These are phyloP conservation scores for Dugesia japonica DNA, from an alignment of 2,888 invertebrate genomes.

Conservation along the genomic window DNA sequence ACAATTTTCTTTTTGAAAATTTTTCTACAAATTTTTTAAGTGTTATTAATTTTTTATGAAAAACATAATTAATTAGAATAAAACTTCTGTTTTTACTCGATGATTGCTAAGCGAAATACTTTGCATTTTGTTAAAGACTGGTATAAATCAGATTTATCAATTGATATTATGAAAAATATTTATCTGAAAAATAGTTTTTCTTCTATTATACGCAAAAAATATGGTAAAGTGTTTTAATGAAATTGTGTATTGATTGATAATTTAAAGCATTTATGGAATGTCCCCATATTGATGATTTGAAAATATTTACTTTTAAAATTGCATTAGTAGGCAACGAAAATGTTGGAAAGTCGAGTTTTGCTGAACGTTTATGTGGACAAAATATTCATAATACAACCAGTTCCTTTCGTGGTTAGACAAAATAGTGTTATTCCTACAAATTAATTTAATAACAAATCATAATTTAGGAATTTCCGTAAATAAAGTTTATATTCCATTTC, in stretches of 20 bases:
- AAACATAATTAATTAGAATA: too few relatives aligned
- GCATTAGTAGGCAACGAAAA: background rate
- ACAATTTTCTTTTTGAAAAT: too few relatives aligned
- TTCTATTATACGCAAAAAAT: background rate
- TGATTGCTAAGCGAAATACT: too few relatives aligned
- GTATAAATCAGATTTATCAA: background rate
- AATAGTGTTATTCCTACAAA: too few relatives aligned
- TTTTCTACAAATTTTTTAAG: too few relatives aligned
- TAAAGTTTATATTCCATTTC: background rate
- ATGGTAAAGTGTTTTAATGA: background rate
- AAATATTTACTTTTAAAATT: background rate
- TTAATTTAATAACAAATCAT: too few relatives aligned
- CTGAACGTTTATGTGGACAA: background rate
- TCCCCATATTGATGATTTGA: background rate
- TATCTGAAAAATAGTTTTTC: background rate
- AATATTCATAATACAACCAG: background rate
- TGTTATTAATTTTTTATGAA: too few relatives aligned
- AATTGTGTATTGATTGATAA: background rate
- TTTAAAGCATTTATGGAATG: background rate
- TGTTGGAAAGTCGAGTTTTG: background rate
- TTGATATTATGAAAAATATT: background rate
- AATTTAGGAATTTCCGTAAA: background rate
- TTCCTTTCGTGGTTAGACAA: background rate
- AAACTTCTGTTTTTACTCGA: too few relatives aligned
- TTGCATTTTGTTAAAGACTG: background rate